Evolutionary conservation across 2,113 vertebrate genomes (phyloP), one percentile per base, ranked within the genome.

Genomic region (Psettodes erumei): DNA sequence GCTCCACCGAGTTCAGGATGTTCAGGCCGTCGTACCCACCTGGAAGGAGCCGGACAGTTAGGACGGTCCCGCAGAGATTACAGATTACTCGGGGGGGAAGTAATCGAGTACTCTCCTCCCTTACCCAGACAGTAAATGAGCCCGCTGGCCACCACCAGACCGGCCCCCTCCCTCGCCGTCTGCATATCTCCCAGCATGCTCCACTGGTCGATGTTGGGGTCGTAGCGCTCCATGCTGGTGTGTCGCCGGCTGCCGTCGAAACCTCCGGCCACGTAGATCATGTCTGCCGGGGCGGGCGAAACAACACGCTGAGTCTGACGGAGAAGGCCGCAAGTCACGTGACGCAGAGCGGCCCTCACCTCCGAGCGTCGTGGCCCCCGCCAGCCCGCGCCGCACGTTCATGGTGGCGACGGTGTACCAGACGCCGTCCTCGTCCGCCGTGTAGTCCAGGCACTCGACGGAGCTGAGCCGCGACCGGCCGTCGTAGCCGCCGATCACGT

Each of bases 181-280:
- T 99, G 97, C 98, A 99, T 99, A 86, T 99, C 98, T 83, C 98
- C 98, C 90, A 99, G 90, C 98, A 99, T 99, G 72, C 97, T 99
- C 98, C 98, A 99, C 91, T 99, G 98, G 82, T 99, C 98, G 2
- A 99, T 99, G 89, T 99, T 99, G 0, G 98, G 98, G 92, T 99
- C 98, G 1, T 99, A 99, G 18, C 98, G 94, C 79, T 99, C 98
- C 98, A 99, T 99, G 35, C 98, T 99, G 71, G 98, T 99, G 78
- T 99, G 98, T 1, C 98, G 96, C 15, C 98, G 93, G 87, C 97
- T 99, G 6, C 98, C 98, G 10, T 99, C 98, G 32, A 99, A 99
- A 16, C 98, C 98, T 0, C 98, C 97, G 0, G 97, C 98, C 2
- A 99, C 98, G 8, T 99, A 99, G 86, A 99, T 99, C 98, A 99